Evolutionary conservation across 2,113 vertebrate genomes (phyloP), one percentile per base, ranked within the genome.

Genomic region (Paradoxurus hermaphroditus): DNA sequence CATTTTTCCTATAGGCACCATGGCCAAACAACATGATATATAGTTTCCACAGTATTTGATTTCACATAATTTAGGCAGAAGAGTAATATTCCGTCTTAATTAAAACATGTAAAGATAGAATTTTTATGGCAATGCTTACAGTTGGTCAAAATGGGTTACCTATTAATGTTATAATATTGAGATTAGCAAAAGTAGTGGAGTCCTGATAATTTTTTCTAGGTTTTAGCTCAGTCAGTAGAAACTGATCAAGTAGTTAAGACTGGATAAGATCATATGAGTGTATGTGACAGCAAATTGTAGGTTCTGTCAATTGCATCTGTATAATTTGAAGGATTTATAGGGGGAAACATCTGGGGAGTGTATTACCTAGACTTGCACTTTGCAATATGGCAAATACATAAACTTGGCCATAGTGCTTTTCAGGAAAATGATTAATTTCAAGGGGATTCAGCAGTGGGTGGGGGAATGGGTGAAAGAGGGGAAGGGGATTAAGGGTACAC

Each of bases 1-100:
- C 12, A 34, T 85, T 90, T 88, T 59, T 94, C 21, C 36, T 75
- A 2, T 70, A 70, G 73, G 36, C 31, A 27, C 82, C 73, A 53
- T 49, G 67, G 75, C 49, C 63, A 81, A 90, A n/a, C 72, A 82
- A 65, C 14, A 65, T 67, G 72, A 46, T 68, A 75, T 21, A 39
- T 81, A n/a, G 9, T 95, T 85, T 84, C 16, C 25, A 65, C 2
- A 78, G 23, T 19, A 67, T 86, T 86, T 59, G 78, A 92, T 92
- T 95, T 95, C 68, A 68, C 41, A 85, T 92, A 90, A 94, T 87
- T 81, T 96, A 91, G 49, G 36, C 41, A 87, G 23, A 85, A 53
- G 31, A 85, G 8, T 23, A 85, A n/a, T 83, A 91, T 93, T 67
- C 34, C 53, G 92, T 90, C 23, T 83, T 84, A 90, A 87, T 86